Evolutionary conservation across 2,888 invertebrate genomes (phyloP).

Genomic region (Heliconius erato): DNA sequence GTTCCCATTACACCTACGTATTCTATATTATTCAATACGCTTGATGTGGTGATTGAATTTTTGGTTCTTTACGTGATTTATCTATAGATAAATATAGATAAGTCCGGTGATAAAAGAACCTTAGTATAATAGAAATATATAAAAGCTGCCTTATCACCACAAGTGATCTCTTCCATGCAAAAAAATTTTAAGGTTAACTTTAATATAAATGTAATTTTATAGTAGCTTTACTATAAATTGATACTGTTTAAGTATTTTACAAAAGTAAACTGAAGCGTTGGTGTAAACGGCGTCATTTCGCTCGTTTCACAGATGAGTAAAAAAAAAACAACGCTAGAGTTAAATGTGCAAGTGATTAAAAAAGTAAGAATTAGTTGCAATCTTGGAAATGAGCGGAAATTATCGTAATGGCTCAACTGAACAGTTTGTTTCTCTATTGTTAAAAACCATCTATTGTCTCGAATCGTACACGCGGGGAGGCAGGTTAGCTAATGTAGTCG

Average conservation of each 20-base stretch:
- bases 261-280: background rate
- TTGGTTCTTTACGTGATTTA: background rate
- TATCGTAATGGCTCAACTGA: constrained; percentile 50
- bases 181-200: background rate
- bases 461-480: constrained; percentile 30
- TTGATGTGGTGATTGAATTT: constrained; percentile 12
- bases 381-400: constrained; percentile 56
- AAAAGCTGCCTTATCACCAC: too few species aligned
- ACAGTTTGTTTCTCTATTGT: constrained; percentile 48
- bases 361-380: constrained; percentile 54
- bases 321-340: background rate
- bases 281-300: background rate
- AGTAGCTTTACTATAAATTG: too few species aligned
- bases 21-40: background rate
- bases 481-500: constrained; percentile 18
- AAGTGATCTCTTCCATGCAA: background rate
- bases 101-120: background rate
- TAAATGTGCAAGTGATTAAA: constrained; percentile 58
- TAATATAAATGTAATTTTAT: too few species aligned
- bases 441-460: constrained; percentile 35
- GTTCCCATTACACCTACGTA: constrained; percentile 44
- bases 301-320: constrained; percentile 22
- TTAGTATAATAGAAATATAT: too few species aligned
- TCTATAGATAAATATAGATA: background rate
- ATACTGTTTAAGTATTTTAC: too few species aligned